Base-by-base conservation (phyloP, 2,888 invertebrate species). In the Smittia aterrima region DNA sequence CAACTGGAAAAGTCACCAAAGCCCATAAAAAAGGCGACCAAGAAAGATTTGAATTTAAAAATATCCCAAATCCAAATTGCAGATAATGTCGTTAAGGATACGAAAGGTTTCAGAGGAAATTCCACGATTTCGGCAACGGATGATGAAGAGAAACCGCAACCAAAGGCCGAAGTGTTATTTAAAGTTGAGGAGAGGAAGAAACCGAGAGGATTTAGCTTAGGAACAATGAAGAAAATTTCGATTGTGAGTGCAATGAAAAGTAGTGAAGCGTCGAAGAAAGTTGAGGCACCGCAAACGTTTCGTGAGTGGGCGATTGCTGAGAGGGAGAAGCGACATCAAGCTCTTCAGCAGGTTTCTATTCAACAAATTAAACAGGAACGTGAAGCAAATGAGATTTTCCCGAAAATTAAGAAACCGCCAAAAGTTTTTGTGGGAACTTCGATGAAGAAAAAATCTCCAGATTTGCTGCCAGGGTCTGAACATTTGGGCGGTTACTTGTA, bases 401-500 rank as follows among this genome's bases (percentile, higher is more conserved):
- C 72, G 24, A 53, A 53, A 11, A 22, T 72, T 9, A 72, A 72
- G 24, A 53, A 27, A 70, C 38, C 22, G 22, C 58, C 58, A n/a
- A 38, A 40, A 38, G 62, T 25, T 27, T 62, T 40, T 24, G 32
- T 22, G 27, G 40, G n/a, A 9, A 32, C 4, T 32, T 32, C 32
- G 32, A 41, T 11, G 18, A 24, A 1, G 40, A 40, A 40, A 9
- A 24, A 25, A 24, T 22, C 32, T 7, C 47, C 16, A 54, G 13
- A 54, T 1, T 16, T 22, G 58, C 16, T 72, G 22, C 41, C 66
- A 3, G 38, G 70, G 0, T 1, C 70, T 16, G 70, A 70, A 20
- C 54, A 70, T 20, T 22, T 75, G 11, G 66, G 38, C 9, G 76
- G 75, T 1, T 75, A 75, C 32, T 54, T 76, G 24, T 76, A 74